A percentile compares a stretch with the other conserved stretches of the same genome.
These are phyloP conservation scores for Lates calcarifer DNA, from an alignment of 2,113 vertebrate genomes.

Conservation along the genomic window DNA sequence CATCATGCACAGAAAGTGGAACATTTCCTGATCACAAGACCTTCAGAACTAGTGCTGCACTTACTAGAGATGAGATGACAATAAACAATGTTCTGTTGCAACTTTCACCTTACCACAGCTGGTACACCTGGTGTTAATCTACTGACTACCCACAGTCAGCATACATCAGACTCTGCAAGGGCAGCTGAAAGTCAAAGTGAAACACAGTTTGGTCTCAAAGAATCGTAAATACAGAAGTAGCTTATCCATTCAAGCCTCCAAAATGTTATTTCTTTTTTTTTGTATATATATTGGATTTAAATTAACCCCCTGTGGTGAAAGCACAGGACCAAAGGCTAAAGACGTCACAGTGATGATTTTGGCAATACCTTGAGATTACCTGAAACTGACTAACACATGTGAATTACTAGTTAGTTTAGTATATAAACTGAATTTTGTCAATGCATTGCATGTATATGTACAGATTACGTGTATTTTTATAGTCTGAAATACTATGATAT, in stretches of 20 bases:
- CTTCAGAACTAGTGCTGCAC: constrained; percentile 11
- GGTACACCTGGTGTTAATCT: constrained; percentile 56
- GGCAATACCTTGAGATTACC: neutral
- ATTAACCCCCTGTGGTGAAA: neutral
- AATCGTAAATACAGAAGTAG: neutral
- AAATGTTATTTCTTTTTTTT: neutral
- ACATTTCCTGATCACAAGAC: constrained; percentile 33
- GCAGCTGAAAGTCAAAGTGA: constrained; percentile 36
- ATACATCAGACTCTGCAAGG: constrained; percentile 28
- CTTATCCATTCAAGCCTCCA: neutral
- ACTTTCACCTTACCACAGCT: constrained; percentile 36
- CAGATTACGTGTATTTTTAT: neutral
- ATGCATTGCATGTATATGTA: too few relatives aligned
- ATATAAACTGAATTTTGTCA: too few relatives aligned
- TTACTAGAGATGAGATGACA: constrained; percentile 26
- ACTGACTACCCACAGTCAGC: constrained; percentile 52
- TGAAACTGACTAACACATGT: neutral
- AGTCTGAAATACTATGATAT: neutral
- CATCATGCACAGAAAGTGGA: constrained; percentile 19
- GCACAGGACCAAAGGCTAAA: neutral
- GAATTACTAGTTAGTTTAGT: too few relatives aligned
- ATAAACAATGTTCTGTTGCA: constrained; percentile 30
- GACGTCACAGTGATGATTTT: neutral
- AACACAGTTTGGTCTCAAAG: neutral
- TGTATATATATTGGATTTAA: neutral